Percentiles rank a stretch among this genome's conserved stretches.
Evolutionary conservation across 2,888 invertebrate species (phyloP).

Genomic region (Trachelus troglodyta): DNA sequence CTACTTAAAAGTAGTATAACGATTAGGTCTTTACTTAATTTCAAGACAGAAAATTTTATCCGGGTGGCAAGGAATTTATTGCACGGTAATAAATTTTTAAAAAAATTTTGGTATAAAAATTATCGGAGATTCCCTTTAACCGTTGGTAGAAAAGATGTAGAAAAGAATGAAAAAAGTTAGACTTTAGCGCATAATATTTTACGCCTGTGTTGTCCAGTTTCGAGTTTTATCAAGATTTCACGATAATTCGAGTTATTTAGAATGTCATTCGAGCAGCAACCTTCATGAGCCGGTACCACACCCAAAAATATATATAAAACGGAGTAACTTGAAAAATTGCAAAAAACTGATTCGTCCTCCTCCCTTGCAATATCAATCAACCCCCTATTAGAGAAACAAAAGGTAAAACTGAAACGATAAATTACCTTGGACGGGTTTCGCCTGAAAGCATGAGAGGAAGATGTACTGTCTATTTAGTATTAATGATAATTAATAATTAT

Average conservation of each 20-base stretch:
- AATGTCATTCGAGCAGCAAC: slow-evolving; percentile 45
- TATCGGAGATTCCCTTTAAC: neutral
- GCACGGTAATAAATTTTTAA: neutral
- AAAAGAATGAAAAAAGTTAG: neutral
- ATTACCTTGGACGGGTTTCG: slow-evolving; percentile 38
- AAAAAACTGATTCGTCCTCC: slow-evolving; percentile 34
- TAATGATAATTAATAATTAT: slow-evolving; percentile 48
- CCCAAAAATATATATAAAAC: slow-evolving; percentile 19
- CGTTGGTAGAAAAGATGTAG: neutral
- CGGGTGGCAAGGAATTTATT: neutral
- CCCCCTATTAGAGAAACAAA: neutral
- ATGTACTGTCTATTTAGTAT: slow-evolving; percentile 48
- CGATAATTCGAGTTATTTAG: slow-evolving; percentile 7
- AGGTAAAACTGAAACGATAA: slow-evolving; percentile 25
- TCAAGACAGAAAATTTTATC: neutral
- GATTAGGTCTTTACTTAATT: neutral
- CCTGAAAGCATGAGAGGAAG: slow-evolving; percentile 35
- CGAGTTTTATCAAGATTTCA: neutral
- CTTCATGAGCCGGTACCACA: slow-evolving; percentile 35
- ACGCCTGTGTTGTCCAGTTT: neutral
- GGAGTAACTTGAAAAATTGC: slow-evolving; percentile 17
- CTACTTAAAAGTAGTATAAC: neutral
- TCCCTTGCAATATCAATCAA: neutral
- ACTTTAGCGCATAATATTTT: neutral
- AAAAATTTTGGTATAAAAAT: neutral